Percentiles rank a stretch among this genome's conserved stretches.
These are phyloP conservation scores for Cervus canadensis DNA, from an alignment of 2,113 vertebrate genomes.

Conservation along the genomic window DNA sequence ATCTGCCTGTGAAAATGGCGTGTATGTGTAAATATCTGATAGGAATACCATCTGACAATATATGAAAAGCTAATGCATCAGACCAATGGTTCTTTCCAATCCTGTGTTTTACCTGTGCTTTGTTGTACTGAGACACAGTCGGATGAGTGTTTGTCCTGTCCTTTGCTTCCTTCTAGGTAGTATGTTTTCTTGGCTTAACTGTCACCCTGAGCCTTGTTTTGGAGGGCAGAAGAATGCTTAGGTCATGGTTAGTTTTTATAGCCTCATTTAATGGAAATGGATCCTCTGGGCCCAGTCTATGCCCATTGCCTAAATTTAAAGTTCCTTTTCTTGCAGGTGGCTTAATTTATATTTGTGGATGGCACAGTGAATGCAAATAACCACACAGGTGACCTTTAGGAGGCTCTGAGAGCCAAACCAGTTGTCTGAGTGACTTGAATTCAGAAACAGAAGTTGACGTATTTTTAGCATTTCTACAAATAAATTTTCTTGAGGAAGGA, in stretches of 20 bases:
- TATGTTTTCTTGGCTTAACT: conserved; percentile 64
- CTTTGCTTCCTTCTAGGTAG: conserved; percentile 23
- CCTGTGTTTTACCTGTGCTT: background rate
- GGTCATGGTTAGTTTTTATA: conserved; percentile 75
- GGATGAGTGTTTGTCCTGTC: background rate
- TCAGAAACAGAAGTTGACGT: background rate
- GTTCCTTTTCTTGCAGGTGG: conserved; percentile 70
- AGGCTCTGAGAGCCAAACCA: background rate
- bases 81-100: background rate
- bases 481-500: background rate
- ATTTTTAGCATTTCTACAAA: conserved; percentile 13
- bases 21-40: background rate
- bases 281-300: conserved; percentile 70
- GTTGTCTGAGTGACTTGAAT: conserved; percentile 26
- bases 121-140: background rate
- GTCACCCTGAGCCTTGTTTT: conserved; percentile 71
- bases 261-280: conserved; percentile 72
- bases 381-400: conserved; percentile 68
- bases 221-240: conserved; percentile 77
- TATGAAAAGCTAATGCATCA: background rate
- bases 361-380: conserved; percentile 67
- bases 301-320: conserved; percentile 75
- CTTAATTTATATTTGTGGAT: conserved; percentile 76
- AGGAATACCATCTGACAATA: background rate
- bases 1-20: background rate